Evolutionary conservation across 2,113 vertebrate species (phyloP).

Genomic region (Gymnobelideus leadbeateri): DNA sequence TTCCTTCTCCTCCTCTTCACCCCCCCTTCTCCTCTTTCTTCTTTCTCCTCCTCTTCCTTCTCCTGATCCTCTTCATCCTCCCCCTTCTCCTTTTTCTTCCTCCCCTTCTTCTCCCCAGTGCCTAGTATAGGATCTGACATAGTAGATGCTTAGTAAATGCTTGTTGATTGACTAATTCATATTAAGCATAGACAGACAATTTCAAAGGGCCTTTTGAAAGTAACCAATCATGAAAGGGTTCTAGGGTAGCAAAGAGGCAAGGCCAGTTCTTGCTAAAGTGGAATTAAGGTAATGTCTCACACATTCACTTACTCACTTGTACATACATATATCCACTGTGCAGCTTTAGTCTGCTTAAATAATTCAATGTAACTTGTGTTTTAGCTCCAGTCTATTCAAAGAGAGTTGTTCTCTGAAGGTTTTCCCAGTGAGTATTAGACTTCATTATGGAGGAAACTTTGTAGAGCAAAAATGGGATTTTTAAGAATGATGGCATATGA

Average conservation of each 20-base stretch:
- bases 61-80: too few relatives aligned
- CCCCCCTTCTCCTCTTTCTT: too few relatives aligned
- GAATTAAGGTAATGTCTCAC: constrained; percentile 46
- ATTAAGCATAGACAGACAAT: not conserved
- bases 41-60: too few relatives aligned
- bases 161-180: not conserved
- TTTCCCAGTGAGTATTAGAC: constrained; percentile 49
- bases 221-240: constrained; percentile 5
- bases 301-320: not conserved
- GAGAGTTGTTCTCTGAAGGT: constrained; percentile 52
- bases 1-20: too few relatives aligned
- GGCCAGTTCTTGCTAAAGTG: constrained; percentile 41
- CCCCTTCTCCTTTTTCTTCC: too few relatives aligned
- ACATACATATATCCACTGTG: constrained; percentile 49
- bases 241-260: not conserved
- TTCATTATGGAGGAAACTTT: not conserved
- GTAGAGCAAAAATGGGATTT: not conserved
- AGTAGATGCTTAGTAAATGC: not conserved
- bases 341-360: constrained; percentile 73
- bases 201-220: constrained; percentile 14
- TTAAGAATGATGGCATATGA: not conserved
- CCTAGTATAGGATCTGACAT: not conserved
- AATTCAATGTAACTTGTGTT: constrained; percentile 66
- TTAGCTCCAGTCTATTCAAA: constrained; percentile 62
- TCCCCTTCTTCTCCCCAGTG: not conserved